These are phyloP conservation scores for Eupleurogrammus muticus DNA, from an alignment of 2,797 vertebrate genomes.

Conservation along the genomic window DNA sequence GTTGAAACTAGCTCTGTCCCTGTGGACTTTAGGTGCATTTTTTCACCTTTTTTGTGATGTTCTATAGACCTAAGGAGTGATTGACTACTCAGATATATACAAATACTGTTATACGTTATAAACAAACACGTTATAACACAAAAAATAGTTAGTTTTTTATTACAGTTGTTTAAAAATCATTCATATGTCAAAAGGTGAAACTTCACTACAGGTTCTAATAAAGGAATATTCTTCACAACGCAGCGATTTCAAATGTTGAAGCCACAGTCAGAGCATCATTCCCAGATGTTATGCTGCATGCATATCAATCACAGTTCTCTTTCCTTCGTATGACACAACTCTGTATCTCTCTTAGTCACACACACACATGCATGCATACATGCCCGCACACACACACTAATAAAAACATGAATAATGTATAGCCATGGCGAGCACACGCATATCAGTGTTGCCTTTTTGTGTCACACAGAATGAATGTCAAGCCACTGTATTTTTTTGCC, in stretches of 20 bases:
- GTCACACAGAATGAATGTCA: conserved; percentile 4
- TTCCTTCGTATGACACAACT: background rate
- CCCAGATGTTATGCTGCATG: background rate
- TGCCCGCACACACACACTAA: background rate
- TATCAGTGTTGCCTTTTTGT: background rate
- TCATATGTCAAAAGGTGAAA: background rate
- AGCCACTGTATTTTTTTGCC: background rate
- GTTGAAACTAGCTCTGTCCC: too few relatives aligned
- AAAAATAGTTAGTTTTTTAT: too few relatives aligned
- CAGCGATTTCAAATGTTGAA: too few relatives aligned
- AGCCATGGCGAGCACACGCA: background rate
- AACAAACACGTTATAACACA: too few relatives aligned
- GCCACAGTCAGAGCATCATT: background rate
- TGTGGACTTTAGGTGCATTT: too few relatives aligned
- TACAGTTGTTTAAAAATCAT: too few relatives aligned
- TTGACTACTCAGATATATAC: too few relatives aligned
- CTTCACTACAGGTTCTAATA: background rate
- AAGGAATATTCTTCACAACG: background rate
- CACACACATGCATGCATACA: too few relatives aligned
- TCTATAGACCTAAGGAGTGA: too few relatives aligned
- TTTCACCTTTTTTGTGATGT: too few relatives aligned
- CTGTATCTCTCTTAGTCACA: too few relatives aligned
- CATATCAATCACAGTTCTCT: background rate
- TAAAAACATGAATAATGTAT: background rate
- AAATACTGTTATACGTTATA: too few relatives aligned